Evolutionary conservation across 2,888 invertebrate genomes (phyloP), one percentile per base, ranked within the genome.

Genomic region (Lucinisca nassula): DNA sequence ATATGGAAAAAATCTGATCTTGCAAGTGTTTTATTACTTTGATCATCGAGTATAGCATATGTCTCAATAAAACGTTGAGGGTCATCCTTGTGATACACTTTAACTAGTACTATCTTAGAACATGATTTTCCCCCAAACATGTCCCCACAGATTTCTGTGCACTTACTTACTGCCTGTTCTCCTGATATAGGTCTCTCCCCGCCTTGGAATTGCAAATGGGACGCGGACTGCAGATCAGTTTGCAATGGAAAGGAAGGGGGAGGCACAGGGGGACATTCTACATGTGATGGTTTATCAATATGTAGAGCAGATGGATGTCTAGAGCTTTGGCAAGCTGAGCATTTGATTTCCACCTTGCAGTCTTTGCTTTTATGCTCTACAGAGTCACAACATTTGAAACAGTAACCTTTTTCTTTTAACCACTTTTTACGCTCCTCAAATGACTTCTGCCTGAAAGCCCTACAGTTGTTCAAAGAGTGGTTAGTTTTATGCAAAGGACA

Each of bases 11-110:
- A 35, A 21, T 80, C 74, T 35, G 73, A 51, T 12, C 21, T 51
- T 35, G 37, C 55, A 6, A 80, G 35, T 55, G 80, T 72, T 17
- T 27, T 35, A 35, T 80, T 80, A n/a, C 80, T 80, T 58, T 80
- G 80, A 35, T 80, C 80, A 32, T 80, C 80, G 17, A 73, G 21
- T 0, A 73, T 72, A 10, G 80, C 80, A 35, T 80, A 80, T 8
- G 27, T 27, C 21, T 27, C 12, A 2, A 73, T 27, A 24, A 17
- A n/a, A 8, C 38, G 24, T 2, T 80, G 49, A 24, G 55, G 73
- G 10, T 80, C 21, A 58, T 35, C 37, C 0, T 21, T 24, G n/a
- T 21, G 35, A 32, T 38, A 80, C 17, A 80, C 74, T 70, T 74
- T 55, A 17, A 80, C 80, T 0, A 72, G 27, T 17, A 73, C 55